phyloP scores from a whole-genome alignment of 2,888 invertebrate species.

The Bibio marci region DNA sequence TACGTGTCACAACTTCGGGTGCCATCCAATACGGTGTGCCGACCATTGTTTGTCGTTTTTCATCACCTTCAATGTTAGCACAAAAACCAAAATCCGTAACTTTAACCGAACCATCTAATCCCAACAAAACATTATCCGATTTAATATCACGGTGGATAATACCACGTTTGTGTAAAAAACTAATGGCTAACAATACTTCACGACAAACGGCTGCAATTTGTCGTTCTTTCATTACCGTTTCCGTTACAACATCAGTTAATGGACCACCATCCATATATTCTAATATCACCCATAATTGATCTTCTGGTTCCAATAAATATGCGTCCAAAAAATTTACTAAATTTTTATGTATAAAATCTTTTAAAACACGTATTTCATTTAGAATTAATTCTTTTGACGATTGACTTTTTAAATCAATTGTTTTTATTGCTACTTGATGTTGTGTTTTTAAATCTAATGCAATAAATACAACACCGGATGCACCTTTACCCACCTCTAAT shows the following conservation, averaged over 20 bases:
- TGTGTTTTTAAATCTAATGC: constrained; percentile 59
- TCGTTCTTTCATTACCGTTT: constrained; percentile 90
- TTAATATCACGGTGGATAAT: constrained; percentile 93
- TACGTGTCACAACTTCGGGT: constrained; percentile 81
- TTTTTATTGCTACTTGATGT: constrained; percentile 83
- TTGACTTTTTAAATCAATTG: constrained; percentile 88
- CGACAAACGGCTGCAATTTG: constrained; percentile 92
- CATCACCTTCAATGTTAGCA: constrained; percentile 86
- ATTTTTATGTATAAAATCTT: constrained; percentile 84
- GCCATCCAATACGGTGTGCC: constrained; percentile 99
- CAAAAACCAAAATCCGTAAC: constrained; percentile 97
- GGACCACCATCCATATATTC: constrained; percentile 90
- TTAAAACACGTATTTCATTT: constrained; percentile 84
- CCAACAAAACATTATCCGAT: constrained; percentile 90
- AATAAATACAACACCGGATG: constrained; percentile 82
- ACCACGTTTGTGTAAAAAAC: constrained; percentile 75
- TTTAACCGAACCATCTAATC: constrained; percentile 82
- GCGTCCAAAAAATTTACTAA: constrained; percentile 90
- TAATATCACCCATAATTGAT: constrained; percentile 94
- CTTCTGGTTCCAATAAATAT: constrained; percentile 74
- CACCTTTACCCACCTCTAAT: constrained; percentile 80
- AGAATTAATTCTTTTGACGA: constrained; percentile 90
- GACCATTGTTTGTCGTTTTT: constrained; percentile 92
- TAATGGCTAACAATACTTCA: constrained; percentile 75
- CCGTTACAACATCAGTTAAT: constrained; percentile 91